Percentiles rank a stretch among this genome's conserved stretches.
These are phyloP conservation scores for Eustalomyia histrio DNA, from an alignment of 2,888 invertebrate species.

Conservation along the genomic window DNA sequence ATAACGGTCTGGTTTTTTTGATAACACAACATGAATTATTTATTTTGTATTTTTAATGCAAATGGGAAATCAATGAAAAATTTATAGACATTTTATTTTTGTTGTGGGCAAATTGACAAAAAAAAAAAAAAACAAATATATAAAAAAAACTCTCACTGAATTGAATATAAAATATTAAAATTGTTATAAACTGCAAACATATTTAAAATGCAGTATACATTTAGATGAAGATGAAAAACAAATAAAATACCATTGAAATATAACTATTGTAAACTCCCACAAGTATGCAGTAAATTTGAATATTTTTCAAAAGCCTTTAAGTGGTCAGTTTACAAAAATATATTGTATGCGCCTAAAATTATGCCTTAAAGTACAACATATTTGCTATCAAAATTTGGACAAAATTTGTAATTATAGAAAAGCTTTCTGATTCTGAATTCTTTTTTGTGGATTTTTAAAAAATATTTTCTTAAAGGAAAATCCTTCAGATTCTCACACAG, in stretches of 20 bases:
- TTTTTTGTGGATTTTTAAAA: too few relatives aligned
- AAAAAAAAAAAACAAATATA: background rate
- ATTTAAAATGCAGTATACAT: background rate
- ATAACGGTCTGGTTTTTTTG: slow-evolving; percentile 35
- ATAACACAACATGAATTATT: slow-evolving; percentile 29
- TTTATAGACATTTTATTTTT: slow-evolving; percentile 9
- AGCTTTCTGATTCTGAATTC: too few relatives aligned
- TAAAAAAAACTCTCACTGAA: background rate
- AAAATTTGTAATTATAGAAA: too few relatives aligned
- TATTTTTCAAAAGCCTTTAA: too few relatives aligned
- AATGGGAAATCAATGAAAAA: slow-evolving; percentile 39
- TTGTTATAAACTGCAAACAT: background rate
- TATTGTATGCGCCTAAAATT: too few relatives aligned
- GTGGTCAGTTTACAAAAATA: too few relatives aligned
- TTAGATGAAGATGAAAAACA: background rate
- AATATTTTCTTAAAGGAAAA: too few relatives aligned
- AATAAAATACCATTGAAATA: background rate
- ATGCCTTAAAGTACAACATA: too few relatives aligned
- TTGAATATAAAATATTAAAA: background rate
- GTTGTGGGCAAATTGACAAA: background rate
- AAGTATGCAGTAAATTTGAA: too few relatives aligned
- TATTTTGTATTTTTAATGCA: slow-evolving; percentile 36
- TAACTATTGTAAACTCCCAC: too few relatives aligned
- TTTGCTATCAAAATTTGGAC: too few relatives aligned
- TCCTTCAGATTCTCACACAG: too few relatives aligned